Percentiles rank a stretch among this genome's conserved stretches.
These are phyloP conservation scores for Zaprionus taronus DNA, from an alignment of 1,140 invertebrate species.

Conservation along the genomic window DNA sequence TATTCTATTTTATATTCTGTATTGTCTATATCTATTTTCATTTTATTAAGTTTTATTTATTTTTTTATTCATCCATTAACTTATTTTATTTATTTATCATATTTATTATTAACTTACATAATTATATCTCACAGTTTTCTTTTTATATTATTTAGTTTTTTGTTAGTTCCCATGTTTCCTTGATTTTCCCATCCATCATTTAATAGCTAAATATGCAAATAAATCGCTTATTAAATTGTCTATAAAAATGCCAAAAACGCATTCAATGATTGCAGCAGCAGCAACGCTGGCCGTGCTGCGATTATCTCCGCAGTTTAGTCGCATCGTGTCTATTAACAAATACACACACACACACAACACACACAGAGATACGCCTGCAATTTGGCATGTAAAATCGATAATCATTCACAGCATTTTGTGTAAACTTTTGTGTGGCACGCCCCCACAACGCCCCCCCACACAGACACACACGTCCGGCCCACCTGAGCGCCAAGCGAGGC, in stretches of 20 bases:
- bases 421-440: conserved; percentile 53
- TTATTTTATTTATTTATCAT: neutral
- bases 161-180: neutral
- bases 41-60: neutral
- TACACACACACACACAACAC: neutral
- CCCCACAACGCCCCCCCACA: conserved; percentile 34
- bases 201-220: neutral
- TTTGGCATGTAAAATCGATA: conserved; percentile 80
- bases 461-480: neutral
- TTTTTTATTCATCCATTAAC: neutral
- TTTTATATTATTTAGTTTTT: neutral
- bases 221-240: conserved; percentile 5
- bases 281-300: neutral
- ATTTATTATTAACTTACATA: neutral
- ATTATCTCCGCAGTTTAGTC: neutral
- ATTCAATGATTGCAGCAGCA: neutral
- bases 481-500: conserved; percentile 27
- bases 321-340: conserved; percentile 35
- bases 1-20: too few relatives aligned
- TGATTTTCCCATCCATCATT: neutral
- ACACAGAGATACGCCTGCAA: conserved; percentile 36
- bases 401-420: conserved; percentile 77
- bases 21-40: too few relatives aligned
- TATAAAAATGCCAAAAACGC: neutral
- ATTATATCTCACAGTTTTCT: neutral